These are phyloP conservation scores for Neoarius graeffei DNA, from an alignment of 2,113 vertebrate species.

Conservation along the genomic window DNA sequence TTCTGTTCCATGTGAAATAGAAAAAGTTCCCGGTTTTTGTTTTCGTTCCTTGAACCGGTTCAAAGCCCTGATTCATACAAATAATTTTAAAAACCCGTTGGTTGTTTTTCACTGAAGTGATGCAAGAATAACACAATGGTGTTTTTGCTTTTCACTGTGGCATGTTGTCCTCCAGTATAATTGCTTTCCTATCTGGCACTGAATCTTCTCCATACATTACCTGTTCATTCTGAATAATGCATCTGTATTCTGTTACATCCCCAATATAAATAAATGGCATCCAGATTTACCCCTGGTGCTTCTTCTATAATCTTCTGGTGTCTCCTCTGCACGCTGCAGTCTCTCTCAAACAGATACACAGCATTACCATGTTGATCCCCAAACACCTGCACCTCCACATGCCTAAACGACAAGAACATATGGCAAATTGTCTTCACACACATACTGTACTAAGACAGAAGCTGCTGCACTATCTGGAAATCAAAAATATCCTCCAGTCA, in stretches of 20 bases:
- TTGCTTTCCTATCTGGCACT: not conserved
- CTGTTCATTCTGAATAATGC: not conserved
- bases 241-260: not conserved
- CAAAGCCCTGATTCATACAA: not conserved
- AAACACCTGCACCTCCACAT: constrained; percentile 97
- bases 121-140: not conserved
- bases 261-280: not conserved
- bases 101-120: not conserved
- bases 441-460: not conserved
- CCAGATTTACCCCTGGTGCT: constrained; percentile 89
- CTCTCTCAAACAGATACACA: constrained; percentile 95
- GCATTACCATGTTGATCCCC: constrained; percentile 93
- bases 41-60: no score
- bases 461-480: not conserved
- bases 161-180: not conserved
- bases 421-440: not conserved
- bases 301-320: constrained; percentile 99
- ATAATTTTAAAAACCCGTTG: not conserved
- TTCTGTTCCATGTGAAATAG: no score
- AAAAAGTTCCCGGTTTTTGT: no score
- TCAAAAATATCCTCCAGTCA: not conserved
- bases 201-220: not conserved
- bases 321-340: constrained; percentile 95
- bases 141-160: not conserved
- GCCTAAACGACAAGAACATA: constrained; percentile 69